Evolutionary conservation across 2,797 vertebrate genomes (phyloP).

Genomic region (Gymnothorax javanicus): DNA sequence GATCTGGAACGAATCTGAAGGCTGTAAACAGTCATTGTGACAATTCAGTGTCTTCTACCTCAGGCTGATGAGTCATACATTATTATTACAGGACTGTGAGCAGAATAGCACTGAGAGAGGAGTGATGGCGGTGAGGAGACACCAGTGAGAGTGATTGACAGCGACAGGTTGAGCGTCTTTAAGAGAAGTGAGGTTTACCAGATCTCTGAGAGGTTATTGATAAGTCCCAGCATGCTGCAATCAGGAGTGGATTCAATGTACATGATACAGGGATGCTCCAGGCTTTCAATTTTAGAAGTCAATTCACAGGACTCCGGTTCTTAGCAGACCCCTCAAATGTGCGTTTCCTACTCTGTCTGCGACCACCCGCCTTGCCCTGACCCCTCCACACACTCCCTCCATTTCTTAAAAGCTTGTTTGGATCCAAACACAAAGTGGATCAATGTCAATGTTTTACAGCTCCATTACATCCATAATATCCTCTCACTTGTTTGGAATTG

Average conservation of each 20-base stretch:
- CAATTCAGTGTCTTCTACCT: neutral
- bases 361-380: no score
- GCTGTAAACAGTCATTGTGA: neutral
- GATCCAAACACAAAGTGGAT: neutral
- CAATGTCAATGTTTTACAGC: neutral
- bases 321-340: no score
- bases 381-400: no score
- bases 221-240: neutral
- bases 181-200: neutral
- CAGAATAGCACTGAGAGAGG: neutral
- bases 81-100: neutral
- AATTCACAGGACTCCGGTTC: constrained; percentile 4
- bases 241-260: neutral
- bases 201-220: neutral
- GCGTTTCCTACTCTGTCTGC: neutral
- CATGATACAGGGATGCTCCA: constrained; percentile 8
- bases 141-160: neutral
- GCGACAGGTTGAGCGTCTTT: neutral
- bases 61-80: neutral
- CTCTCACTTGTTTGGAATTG: neutral
- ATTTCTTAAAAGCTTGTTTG: neutral
- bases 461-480: neutral
- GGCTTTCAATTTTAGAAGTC: constrained; percentile 11
- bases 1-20: neutral
- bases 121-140: neutral